These are phyloP conservation scores for Allolobophora icterica DNA, from an alignment of 2,888 invertebrate species.

Conservation along the genomic window DNA sequence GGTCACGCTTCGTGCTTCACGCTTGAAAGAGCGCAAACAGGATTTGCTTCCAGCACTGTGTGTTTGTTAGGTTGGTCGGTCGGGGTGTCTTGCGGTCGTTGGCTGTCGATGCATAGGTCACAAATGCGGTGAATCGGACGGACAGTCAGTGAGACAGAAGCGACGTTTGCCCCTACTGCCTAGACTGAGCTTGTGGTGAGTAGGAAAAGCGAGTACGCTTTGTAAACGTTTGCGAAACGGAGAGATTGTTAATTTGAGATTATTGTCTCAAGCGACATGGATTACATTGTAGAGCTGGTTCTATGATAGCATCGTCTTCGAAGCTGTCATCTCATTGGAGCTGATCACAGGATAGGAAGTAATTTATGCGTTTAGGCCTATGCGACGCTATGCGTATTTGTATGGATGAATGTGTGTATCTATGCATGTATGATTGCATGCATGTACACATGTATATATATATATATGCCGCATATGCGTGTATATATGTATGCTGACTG, in stretches of 20 bases:
- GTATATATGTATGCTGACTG: too few relatives aligned
- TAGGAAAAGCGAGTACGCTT: not conserved
- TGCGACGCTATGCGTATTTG: too few relatives aligned
- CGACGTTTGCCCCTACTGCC: not conserved
- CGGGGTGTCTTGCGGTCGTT: too few relatives aligned
- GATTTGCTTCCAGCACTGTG: not conserved
- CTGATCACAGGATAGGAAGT: too few relatives aligned
- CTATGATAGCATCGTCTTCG: too few relatives aligned
- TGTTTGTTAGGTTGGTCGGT: not conserved
- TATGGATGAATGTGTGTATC: too few relatives aligned
- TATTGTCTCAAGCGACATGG: not conserved
- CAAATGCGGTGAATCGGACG: too few relatives aligned
- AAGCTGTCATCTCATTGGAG: too few relatives aligned
- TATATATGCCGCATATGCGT: too few relatives aligned
- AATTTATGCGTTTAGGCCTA: too few relatives aligned
- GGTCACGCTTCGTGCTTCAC: not conserved
- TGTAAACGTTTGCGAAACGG: not conserved
- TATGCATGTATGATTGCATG: too few relatives aligned
- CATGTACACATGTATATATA: too few relatives aligned
- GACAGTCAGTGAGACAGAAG: not conserved
- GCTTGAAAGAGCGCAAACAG: not conserved
- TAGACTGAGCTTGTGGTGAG: conserved; percentile 7
- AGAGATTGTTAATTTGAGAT: not conserved
- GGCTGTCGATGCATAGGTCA: not conserved
- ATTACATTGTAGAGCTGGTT: not conserved